These are phyloP conservation scores for Coecobrya sp. DNA, from an alignment of 2,888 invertebrate genomes.

Conservation along the genomic window DNA sequence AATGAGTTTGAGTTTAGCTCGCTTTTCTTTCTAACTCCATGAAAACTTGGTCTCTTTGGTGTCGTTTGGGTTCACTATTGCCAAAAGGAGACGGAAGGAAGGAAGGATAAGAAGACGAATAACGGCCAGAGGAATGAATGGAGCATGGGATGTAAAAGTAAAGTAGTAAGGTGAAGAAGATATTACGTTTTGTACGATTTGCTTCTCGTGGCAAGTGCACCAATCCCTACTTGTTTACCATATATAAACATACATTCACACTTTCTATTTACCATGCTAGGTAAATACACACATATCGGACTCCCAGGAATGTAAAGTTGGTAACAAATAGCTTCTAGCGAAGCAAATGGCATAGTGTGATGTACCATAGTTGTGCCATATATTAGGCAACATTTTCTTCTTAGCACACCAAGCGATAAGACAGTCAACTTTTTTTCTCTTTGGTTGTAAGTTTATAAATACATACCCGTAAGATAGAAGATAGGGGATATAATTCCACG, in stretches of 20 bases:
- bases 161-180: conserved; percentile 57
- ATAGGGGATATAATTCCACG: neutral
- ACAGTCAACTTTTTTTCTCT: neutral
- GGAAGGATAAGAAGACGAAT: conserved; percentile 74
- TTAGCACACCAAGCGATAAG: neutral
- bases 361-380: neutral
- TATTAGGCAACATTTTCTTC: neutral
- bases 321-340: conserved; percentile 71
- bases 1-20: conserved; percentile 65
- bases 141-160: conserved; percentile 48
- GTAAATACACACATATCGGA: conserved; percentile 48
- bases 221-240: neutral
- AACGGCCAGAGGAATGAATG: conserved; percentile 53
- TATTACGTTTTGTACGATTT: conserved; percentile 48
- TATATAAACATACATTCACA: neutral
- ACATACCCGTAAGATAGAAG: neutral
- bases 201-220: conserved; percentile 1
- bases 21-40: conserved; percentile 68
- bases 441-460: neutral
- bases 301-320: conserved; percentile 42
- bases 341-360: neutral
- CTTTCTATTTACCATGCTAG: neutral
- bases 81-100: conserved; percentile 71
- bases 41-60: conserved; percentile 77
- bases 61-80: conserved; percentile 77